Evolutionary conservation across 30 jellyfish, hydroid and myxozoan species (phyloP).

Genomic region (Cassiopea xamachana): DNA sequence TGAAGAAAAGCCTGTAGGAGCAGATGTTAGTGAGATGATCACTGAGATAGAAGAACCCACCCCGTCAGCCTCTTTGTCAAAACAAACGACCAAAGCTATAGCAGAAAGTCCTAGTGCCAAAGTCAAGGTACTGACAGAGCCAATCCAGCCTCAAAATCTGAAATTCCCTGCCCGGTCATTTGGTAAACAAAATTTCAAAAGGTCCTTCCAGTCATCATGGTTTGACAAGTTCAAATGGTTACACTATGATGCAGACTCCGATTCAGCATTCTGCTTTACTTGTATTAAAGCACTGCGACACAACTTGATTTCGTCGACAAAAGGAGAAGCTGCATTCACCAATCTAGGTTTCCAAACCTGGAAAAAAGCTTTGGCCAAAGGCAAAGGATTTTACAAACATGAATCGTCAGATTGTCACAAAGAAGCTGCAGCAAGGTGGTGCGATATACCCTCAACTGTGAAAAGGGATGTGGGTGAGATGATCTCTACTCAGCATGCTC

Average conservation of each 20-base stretch:
- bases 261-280: slow-evolving; percentile 75
- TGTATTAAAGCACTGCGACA: slow-evolving; percentile 69
- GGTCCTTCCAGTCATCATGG: slow-evolving; percentile 66
- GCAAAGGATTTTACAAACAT: slow-evolving; percentile 65
- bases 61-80: slow-evolving; percentile 48
- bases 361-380: slow-evolving; percentile 66
- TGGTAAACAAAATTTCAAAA: slow-evolving; percentile 25
- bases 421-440: slow-evolving; percentile 67
- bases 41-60: slow-evolving; percentile 58
- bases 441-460: slow-evolving; percentile 63
- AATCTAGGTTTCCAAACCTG: slow-evolving; percentile 74
- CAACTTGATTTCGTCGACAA: slow-evolving; percentile 69
- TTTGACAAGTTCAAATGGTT: slow-evolving; percentile 62
- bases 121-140: slow-evolving; percentile 46
- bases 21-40: slow-evolving; percentile 42
- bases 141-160: slow-evolving; percentile 69
- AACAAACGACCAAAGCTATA: neutral
- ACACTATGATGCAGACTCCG: slow-evolving; percentile 54
- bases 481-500: slow-evolving; percentile 40
- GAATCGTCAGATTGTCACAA: slow-evolving; percentile 70
- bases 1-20: too few relatives aligned
- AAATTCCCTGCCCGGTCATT: slow-evolving; percentile 53
- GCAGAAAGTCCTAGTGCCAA: slow-evolving; percentile 46
- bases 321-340: slow-evolving; percentile 56
- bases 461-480: slow-evolving; percentile 64